phyloP scores from a whole-genome alignment of 2,797 vertebrate genomes.

The Rhinella marina region DNA sequence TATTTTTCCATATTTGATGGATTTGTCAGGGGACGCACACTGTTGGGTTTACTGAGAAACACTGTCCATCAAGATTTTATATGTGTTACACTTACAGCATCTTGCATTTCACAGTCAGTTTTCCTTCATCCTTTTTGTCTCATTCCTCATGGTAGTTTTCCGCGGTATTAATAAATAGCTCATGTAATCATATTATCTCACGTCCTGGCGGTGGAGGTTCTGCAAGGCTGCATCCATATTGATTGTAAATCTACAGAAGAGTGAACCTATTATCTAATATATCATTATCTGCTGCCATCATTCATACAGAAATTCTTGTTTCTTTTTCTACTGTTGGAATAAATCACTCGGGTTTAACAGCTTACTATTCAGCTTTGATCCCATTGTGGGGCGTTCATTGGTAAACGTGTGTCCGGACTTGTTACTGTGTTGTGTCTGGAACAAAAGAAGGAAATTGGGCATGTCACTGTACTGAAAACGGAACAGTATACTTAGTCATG shows the following conservation, averaged over 20 bases:
- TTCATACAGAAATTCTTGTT: background rate
- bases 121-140: slow-evolving; percentile 4
- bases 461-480: background rate
- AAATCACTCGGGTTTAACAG: background rate
- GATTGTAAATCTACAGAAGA: background rate
- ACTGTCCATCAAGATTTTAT: background rate
- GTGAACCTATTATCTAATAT: background rate
- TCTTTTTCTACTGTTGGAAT: background rate
- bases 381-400: background rate
- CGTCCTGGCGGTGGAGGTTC: background rate
- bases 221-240: slow-evolving; percentile 16
- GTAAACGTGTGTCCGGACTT: background rate
- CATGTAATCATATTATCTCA: background rate
- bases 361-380: background rate
- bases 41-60: background rate
- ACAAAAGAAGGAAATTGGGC: background rate
- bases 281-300: background rate
- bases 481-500: background rate
- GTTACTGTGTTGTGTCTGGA: background rate
- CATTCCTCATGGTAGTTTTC: background rate
- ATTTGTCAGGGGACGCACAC: background rate
- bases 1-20: background rate
- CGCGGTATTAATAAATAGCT: background rate
- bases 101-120: background rate
- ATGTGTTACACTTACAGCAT: background rate